These are phyloP conservation scores for Nothobranchius kuhntae DNA, from an alignment of 2,113 vertebrate genomes.

Conservation along the genomic window DNA sequence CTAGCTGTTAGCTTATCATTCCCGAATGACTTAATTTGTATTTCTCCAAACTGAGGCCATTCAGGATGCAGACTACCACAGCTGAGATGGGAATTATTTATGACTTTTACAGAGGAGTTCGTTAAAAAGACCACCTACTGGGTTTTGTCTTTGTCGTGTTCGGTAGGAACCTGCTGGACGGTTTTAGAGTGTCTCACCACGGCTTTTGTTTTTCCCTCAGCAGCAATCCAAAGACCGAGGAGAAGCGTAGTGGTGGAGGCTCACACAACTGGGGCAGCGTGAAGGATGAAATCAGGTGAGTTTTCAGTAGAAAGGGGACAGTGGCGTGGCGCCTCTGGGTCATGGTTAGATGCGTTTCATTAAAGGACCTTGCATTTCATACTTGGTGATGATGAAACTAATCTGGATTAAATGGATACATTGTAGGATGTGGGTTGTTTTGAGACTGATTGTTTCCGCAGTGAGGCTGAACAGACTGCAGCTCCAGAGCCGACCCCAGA, in stretches of 20 bases:
- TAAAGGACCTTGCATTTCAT: too few relatives aligned
- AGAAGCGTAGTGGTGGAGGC: conserved; percentile 92
- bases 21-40: too few relatives aligned
- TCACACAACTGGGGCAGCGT: conserved; percentile 98
- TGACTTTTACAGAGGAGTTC: too few relatives aligned
- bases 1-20: too few relatives aligned
- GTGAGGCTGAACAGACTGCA: conserved; percentile 92
- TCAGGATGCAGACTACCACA: too few relatives aligned
- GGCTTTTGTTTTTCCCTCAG: conserved; percentile 75
- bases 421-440: not conserved
- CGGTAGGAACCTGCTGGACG: too few relatives aligned
- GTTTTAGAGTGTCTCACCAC: not conserved
- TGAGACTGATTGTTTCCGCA: conserved; percentile 63
- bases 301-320: conserved; percentile 4
- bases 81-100: too few relatives aligned
- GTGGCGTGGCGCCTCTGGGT: not conserved
- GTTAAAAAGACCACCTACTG: too few relatives aligned
- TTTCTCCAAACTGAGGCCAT: too few relatives aligned
- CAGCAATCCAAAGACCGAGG: conserved; percentile 94
- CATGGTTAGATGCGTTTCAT: too few relatives aligned
- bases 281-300: conserved; percentile 94
- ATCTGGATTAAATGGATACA: not conserved
- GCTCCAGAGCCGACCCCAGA: conserved; percentile 91
- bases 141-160: too few relatives aligned
- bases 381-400: too few relatives aligned